Percentiles rank a stretch among this genome's conserved stretches.
Conservation (phyloP, 1,140 invertebrate genomes). For the Musca domestica region DNA sequence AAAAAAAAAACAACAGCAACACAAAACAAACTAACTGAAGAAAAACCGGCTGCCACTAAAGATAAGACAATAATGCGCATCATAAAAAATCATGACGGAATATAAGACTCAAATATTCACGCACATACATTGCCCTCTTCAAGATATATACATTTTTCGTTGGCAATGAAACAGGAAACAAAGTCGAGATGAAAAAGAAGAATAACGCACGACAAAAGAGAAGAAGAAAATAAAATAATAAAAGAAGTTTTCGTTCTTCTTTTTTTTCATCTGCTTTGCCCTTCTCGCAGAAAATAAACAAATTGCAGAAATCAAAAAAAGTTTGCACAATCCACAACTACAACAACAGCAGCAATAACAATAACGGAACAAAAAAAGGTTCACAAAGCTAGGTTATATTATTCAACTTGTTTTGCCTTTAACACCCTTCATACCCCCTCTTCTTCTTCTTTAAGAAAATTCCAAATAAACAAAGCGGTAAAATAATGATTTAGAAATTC, state of each 20-base stretch:
- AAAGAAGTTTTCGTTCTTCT: not conserved
- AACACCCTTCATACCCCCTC: no score
- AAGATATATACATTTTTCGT: no score
- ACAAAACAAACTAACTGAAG: not conserved
- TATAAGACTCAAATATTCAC: no score
- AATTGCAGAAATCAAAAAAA: not conserved
- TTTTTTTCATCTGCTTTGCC: not conserved
- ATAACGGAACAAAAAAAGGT: not conserved
- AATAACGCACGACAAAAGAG: not conserved
- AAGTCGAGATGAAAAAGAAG: no score
- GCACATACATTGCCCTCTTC: no score
- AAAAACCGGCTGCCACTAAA: not conserved
- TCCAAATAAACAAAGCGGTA: not conserved
- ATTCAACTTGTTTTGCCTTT: no score
- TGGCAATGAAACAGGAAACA: no score
- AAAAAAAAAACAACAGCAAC: no score
- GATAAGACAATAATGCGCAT: slow-evolving; percentile 5
- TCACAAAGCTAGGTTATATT: not conserved
- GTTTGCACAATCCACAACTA: not conserved
- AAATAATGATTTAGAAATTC: not conserved
- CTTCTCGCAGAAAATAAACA: not conserved
- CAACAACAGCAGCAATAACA: not conserved
- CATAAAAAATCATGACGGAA: slow-evolving; percentile 3
- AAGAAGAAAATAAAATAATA: not conserved
- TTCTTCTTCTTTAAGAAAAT: not conserved